A percentile compares a stretch with the other conserved stretches of the same genome.
phyloP scores from a whole-genome alignment of 2,888 invertebrate species.

The Eupithecia subfuscata region DNA sequence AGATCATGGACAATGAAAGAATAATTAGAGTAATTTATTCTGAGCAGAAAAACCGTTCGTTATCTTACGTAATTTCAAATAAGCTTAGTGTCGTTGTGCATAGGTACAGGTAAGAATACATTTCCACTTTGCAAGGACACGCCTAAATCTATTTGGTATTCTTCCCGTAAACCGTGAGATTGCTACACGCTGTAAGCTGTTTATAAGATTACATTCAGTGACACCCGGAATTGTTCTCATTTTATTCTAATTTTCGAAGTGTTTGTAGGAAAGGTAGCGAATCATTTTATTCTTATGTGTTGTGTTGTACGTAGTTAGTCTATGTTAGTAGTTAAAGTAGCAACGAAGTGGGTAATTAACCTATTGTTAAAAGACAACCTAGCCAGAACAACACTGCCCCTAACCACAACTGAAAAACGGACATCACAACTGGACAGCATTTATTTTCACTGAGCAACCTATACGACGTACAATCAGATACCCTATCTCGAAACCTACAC shows the following conservation, averaged over 20 bases:
- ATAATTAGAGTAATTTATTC: background rate
- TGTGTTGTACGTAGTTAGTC: no score
- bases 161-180: background rate
- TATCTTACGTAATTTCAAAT: background rate
- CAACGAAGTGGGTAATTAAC: no score
- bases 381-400: no score
- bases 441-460: no score
- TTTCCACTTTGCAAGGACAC: background rate
- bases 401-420: no score
- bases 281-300: no score
- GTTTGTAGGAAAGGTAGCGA: background rate
- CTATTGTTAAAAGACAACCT: no score
- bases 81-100: background rate
- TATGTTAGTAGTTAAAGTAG: no score
- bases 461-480: no score
- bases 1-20: no score
- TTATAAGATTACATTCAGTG: background rate
- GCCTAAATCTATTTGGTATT: background rate
- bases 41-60: background rate
- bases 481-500: no score
- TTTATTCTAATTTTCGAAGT: background rate
- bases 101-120: background rate
- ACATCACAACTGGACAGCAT: no score
- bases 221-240: background rate
- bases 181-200: slow-evolving; percentile 2